phyloP scores from a whole-genome alignment of 2,888 invertebrate species.

The Ochropleura leucogaster region DNA sequence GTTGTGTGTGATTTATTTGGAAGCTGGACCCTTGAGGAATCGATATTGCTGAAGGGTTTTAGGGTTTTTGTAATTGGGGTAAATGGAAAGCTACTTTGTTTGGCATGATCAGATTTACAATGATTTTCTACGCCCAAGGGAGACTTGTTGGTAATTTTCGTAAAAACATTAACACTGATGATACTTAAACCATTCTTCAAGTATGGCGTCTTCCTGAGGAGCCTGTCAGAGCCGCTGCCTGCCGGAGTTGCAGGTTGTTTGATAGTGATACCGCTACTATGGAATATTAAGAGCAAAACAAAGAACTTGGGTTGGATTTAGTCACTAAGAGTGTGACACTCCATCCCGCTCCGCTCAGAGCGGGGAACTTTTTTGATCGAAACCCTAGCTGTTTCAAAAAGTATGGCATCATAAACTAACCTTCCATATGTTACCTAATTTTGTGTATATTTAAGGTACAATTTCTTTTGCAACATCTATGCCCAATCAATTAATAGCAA shows the following conservation, averaged over 20 bases:
- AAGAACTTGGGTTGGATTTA: too few species aligned
- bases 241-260: too few species aligned
- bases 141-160: neutral
- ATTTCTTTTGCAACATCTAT: neutral
- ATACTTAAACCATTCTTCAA: neutral
- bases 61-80: neutral
- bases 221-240: too few species aligned
- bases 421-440: neutral
- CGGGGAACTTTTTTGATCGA: too few species aligned
- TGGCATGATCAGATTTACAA: neutral
- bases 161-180: neutral
- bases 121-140: neutral
- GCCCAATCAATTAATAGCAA: neutral
- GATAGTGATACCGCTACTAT: too few species aligned
- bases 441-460: neutral
- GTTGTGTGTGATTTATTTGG: constrained; percentile 43
- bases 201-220: neutral
- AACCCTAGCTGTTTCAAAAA: too few species aligned
- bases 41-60: constrained; percentile 12
- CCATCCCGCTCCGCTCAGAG: too few species aligned
- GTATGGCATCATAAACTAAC: neutral
- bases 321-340: too few species aligned
- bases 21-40: constrained; percentile 1
- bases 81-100: neutral
- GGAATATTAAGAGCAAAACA: too few species aligned